These are phyloP conservation scores for Parapsyche elsis DNA, from an alignment of 1,140 invertebrate genomes.

Conservation along the genomic window DNA sequence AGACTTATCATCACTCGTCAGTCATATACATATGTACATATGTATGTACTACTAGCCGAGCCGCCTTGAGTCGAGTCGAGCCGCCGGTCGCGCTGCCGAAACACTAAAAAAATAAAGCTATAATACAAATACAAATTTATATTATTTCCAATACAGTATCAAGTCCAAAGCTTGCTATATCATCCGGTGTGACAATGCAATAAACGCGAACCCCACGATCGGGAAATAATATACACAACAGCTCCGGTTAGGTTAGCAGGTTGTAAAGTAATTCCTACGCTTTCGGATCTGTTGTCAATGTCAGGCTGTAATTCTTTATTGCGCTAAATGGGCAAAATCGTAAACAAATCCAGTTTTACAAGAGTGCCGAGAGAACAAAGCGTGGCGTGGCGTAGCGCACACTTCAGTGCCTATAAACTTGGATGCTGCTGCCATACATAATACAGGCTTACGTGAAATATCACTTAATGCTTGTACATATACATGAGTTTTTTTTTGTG, in stretches of 20 bases:
- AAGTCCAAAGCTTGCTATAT: neutral
- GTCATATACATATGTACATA: no score
- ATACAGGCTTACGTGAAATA: neutral
- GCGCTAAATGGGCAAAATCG: conserved; percentile 35
- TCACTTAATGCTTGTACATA: neutral
- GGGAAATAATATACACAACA: neutral
- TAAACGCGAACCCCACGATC: neutral
- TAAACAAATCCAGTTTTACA: conserved; percentile 38
- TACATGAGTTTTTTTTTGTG: no score
- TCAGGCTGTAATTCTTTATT: conserved; percentile 36
- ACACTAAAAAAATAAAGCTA: no score
- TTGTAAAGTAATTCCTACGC: conserved; percentile 38
- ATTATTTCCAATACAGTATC: neutral
- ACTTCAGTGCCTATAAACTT: conserved; percentile 1
- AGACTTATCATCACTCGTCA: no score
- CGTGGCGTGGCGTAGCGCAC: conserved; percentile 9
- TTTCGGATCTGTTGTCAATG: conserved; percentile 42
- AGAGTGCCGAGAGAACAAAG: conserved; percentile 16
- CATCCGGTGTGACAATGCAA: conserved; percentile 4
- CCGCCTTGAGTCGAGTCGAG: no score
- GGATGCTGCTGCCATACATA: neutral
- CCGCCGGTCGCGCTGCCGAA: no score
- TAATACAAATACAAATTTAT: no score
- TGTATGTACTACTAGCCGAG: no score
- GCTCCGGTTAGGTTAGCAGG: neutral